Evolutionary conservation across 2,888 invertebrate genomes (phyloP), one percentile per base, ranked within the genome.

Genomic region (Agapostemon virescens): DNA sequence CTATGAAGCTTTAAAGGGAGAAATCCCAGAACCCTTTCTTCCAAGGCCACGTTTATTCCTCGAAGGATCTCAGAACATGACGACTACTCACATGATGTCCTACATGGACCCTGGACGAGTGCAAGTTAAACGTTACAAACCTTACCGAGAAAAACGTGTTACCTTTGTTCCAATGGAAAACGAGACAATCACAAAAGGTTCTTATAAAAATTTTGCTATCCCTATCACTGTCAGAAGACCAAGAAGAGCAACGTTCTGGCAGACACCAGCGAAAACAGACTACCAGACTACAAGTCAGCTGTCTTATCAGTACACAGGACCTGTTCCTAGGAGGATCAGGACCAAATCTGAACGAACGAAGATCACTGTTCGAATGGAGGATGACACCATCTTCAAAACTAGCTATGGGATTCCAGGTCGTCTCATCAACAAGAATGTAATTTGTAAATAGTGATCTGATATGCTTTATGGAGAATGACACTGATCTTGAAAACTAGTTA

Each of bases 371-470:
- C 36, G 20, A 30, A 85, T 89, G 0, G 80, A 85, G 23, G 64
- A 70, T 30, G 79, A 85, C 23, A 88, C 89, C 0, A 78, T 82
- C 26, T 89, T 87, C 66, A 82, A 68, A 49, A 81, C 73, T 17
- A 89, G 89, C 74, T 89, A 87, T 68, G 81, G 69, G 76, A 49
- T 83, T 42, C 88, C 89, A 23, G 88, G 85, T 30, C 70, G 33
- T 52, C 88, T 85, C 40, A 42, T 81, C 26, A 69, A 77, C 61
- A 73, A 82, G 71, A 71, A 69, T n/a, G n/a, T n/a, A n/a, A n/a
- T n/a, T n/a, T n/a, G n/a, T n/a, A n/a, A n/a, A n/a, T n/a, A n/a
- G n/a, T n/a, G n/a, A n/a, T n/a, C n/a, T n/a, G n/a, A n/a, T n/a
- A n/a, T n/a, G n/a, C n/a, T n/a, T n/a, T n/a, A 85, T 89, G 0